These are phyloP conservation scores for Ophion ventricosus DNA, from an alignment of 2,888 invertebrate genomes.

Conservation along the genomic window DNA sequence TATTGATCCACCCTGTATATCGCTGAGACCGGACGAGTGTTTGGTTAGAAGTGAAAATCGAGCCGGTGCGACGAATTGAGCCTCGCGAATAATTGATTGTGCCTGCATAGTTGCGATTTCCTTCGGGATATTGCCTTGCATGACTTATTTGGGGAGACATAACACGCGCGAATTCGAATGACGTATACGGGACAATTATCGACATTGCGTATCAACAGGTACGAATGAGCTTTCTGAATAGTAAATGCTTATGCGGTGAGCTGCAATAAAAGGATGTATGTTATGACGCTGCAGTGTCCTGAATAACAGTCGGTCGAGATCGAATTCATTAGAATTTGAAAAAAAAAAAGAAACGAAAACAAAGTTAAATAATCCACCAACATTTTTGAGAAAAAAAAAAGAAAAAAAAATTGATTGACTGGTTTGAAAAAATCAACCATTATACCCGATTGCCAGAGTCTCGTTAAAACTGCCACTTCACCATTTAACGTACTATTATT, in stretches of 20 bases:
- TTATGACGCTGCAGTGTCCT: constrained; percentile 76
- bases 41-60: constrained; percentile 19
- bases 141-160: not conserved
- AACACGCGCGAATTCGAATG: not conserved
- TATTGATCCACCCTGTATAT: no score
- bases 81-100: constrained; percentile 53
- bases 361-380: not conserved
- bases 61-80: constrained; percentile 17
- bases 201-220: not conserved
- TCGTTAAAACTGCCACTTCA: constrained; percentile 30
- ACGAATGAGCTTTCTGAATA: not conserved
- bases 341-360: constrained; percentile 17
- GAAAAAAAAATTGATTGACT: not conserved
- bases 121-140: constrained; percentile 35
- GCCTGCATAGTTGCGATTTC: constrained; percentile 13
- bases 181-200: constrained; percentile 26
- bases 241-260: not conserved
- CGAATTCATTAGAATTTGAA: constrained; percentile 32
- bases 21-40: constrained; percentile 28
- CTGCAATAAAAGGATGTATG: not conserved
- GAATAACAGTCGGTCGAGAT: constrained; percentile 79
- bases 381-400: not conserved
- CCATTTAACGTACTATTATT: constrained; percentile 69
- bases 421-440: not conserved
- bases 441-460: constrained; percentile 42